Conservation (phyloP, 2,888 invertebrate genomes). For the Mythimna impura region DNA sequence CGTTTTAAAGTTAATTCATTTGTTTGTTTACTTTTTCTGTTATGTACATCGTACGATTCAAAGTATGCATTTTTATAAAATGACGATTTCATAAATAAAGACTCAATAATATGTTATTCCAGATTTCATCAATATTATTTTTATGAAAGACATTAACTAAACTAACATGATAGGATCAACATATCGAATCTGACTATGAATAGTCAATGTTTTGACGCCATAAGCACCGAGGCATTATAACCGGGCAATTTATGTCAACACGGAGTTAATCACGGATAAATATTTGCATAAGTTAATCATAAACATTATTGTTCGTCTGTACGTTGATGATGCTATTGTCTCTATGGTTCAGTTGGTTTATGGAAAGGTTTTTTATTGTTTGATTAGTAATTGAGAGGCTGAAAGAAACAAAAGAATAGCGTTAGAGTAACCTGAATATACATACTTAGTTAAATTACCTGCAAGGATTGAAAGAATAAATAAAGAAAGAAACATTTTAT, state of each 20-base stretch:
- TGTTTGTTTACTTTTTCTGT: too few species aligned
- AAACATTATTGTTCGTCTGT: slow-evolving; percentile 72
- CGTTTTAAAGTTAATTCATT: too few species aligned
- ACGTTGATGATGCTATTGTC: slow-evolving; percentile 69
- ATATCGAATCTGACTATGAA: slow-evolving; percentile 52
- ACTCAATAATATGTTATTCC: slow-evolving; percentile 7
- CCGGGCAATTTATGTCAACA: slow-evolving; percentile 74
- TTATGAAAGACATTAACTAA: slow-evolving; percentile 43
- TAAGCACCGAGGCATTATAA: slow-evolving; percentile 64
- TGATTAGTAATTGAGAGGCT: background rate
- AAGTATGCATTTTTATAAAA: too few species aligned
- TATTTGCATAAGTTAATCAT: slow-evolving; percentile 82
- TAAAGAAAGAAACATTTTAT: too few species aligned
- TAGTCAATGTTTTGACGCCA: slow-evolving; percentile 64
- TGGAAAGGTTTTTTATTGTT: slow-evolving; percentile 13
- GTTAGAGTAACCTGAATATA: too few species aligned
- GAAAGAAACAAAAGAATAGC: too few species aligned
- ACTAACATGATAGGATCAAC: slow-evolving; percentile 41
- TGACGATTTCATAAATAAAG: too few species aligned
- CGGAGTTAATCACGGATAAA: slow-evolving; percentile 76
- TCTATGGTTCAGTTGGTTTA: slow-evolving; percentile 44
- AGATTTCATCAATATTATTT: slow-evolving; percentile 37
- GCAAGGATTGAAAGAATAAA: too few species aligned
- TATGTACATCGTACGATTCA: too few species aligned
- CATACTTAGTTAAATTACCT: too few species aligned